These are phyloP conservation scores for Planococcus citri DNA, from an alignment of 1,140 invertebrate species.

Conservation along the genomic window DNA sequence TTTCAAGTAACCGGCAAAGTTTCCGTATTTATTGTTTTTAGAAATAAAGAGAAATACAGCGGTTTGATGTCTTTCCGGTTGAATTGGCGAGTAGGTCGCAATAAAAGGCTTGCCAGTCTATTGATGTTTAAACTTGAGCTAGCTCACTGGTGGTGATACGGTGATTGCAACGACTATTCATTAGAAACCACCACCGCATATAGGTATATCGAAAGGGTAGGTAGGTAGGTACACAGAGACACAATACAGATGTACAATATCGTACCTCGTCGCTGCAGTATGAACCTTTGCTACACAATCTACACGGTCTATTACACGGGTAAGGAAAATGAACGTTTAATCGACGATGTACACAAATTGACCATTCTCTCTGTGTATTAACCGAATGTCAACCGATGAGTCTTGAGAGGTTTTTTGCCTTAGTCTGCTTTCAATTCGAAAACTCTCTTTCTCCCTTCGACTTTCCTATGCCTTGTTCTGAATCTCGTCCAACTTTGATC, in stretches of 20 bases:
- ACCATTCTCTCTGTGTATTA: not conserved
- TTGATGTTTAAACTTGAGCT: not conserved
- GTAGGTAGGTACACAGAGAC: no score
- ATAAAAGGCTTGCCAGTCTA: constrained; percentile 6
- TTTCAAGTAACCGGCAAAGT: not conserved
- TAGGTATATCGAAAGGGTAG: not conserved
- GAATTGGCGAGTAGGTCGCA: constrained; percentile 5
- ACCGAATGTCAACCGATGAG: no score
- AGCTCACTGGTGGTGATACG: not conserved
- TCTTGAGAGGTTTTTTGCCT: no score
- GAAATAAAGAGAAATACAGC: not conserved
- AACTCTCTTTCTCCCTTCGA: no score
- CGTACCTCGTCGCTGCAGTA: not conserved
- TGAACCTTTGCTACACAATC: not conserved
- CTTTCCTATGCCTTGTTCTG: no score
- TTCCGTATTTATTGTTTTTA: constrained; percentile 8
- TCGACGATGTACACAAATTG: not conserved
- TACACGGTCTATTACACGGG: not conserved
- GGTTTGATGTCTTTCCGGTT: constrained; percentile 1
- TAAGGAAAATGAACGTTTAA: not conserved
- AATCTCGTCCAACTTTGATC: no score
- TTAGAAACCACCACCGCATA: constrained; percentile 6
- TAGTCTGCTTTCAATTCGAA: no score
- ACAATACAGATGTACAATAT: no score
- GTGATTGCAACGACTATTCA: not conserved